Conservation (phyloP, 1,140 invertebrate genomes). For the Andricus grossulariae region DNA sequence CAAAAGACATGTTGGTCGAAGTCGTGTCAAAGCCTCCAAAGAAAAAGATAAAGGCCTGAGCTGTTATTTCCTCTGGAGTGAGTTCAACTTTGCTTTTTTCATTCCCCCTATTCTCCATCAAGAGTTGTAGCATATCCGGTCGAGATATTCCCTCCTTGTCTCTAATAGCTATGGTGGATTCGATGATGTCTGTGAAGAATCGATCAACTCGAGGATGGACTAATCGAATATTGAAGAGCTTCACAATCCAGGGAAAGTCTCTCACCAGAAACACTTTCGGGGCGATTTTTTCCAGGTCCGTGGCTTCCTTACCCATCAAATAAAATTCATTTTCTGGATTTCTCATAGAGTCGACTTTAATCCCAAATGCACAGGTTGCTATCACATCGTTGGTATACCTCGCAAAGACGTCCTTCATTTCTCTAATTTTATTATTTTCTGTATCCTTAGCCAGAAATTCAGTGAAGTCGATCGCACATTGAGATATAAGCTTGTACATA, state of each 20-base stretch:
- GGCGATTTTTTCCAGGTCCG: conserved; percentile 67
- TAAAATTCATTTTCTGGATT: conserved; percentile 36
- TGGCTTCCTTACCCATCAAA: conserved; percentile 55
- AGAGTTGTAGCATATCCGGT: conserved; percentile 77
- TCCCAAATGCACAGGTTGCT: conserved; percentile 36
- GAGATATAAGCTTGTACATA: conserved; percentile 75
- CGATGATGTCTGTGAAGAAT: conserved; percentile 69
- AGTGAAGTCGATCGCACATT: conserved; percentile 60
- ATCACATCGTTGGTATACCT: conserved; percentile 74
- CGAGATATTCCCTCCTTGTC: conserved; percentile 72
- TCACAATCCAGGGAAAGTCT: conserved; percentile 44
- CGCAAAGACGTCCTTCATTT: conserved; percentile 56
- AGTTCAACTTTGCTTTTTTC: conserved; percentile 56
- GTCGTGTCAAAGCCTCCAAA: conserved; percentile 75
- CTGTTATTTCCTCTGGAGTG: conserved; percentile 56
- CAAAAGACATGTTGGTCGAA: conserved; percentile 70
- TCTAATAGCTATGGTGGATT: conserved; percentile 73
- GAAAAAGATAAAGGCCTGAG: conserved; percentile 56
- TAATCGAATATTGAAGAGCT: conserved; percentile 51
- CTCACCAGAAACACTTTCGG: conserved; percentile 46
- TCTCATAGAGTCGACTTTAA: conserved; percentile 32
- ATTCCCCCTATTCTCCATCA: conserved; percentile 71
- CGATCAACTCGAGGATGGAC: conserved; percentile 41
- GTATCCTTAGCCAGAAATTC: conserved; percentile 5
- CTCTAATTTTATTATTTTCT: conserved; percentile 1